Evolutionary conservation across 2,797 vertebrate species (phyloP), one percentile per base, ranked within the genome.

Genomic region (Syngnathus rostellatus): DNA sequence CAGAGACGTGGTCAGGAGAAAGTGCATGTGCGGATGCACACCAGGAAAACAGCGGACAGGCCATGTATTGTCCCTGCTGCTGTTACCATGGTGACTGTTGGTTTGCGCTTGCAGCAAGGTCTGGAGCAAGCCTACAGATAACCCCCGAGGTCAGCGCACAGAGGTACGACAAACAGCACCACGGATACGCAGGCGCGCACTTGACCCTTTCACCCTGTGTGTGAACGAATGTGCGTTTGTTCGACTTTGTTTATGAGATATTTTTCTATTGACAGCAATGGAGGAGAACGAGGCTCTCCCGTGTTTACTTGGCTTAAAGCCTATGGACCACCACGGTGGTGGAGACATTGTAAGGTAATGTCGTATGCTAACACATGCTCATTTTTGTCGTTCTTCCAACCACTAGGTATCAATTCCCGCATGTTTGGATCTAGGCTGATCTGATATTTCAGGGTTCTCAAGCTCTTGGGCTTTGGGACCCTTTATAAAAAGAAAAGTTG

Each of bases 61-160:
- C 77, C 79, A 65, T 77, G 68, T 74, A 81, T 79, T 83, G 81
- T 83, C 80, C 77, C 79, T 70, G 75, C 82, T 78, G 71, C 74
- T 72, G 87, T 89, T 89, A 73, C 87, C 86, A 89, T 89, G 84
- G 86, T 67, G 81, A 89, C 82, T 64, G 39, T 57, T 58, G 64
- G 53, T 43, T 41, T 62, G 59, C 43, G 75, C 73, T 69, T 65
- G 76, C 76, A 65, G 82, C 82, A 86, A 89, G 85, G 83, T 87
- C 85, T 77, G 72, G 78, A 86, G 77, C 68, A 87, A 83, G 77
- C 82, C 85, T 83, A 76, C 63, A 84, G 85, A 89, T 89, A 89
- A 89, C 87, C 86, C 84, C 76, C 78, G 80, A 87, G 86, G 87
- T 89, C 86, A 86, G 80, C 77, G 77, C 72, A 67, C 67, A 69